Evolutionary conservation across 2,888 invertebrate genomes (phyloP), one percentile per base, ranked within the genome.

Genomic region (Idaea dimidiata): DNA sequence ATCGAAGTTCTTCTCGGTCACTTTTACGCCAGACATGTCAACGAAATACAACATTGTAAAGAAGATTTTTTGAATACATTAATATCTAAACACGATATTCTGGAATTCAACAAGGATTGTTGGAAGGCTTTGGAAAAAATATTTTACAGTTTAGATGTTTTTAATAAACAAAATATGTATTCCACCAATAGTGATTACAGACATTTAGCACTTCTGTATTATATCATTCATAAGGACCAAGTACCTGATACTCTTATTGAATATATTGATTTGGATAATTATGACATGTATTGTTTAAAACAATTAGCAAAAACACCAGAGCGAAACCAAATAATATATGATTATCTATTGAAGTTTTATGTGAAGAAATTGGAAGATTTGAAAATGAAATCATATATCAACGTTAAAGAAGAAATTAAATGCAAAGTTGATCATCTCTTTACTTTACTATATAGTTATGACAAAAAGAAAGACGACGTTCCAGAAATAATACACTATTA

Each of bases 51-150:
- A 53, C 59, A 63, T 16, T 54, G 59, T 1, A 87, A 81, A 72
- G 71, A 77, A 24, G 54, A 57, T 6, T 87, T 88, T 69, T 32
- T 88, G 17, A 67, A 77, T 4, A 64, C 67, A 54, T 61, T 87
- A 8, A 56, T 80, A 58, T 53, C 63, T 0, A 43, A 66, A 4
- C 76, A 83, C 61, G 80, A 82, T 65, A 69, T 83, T 43, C 83
- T 78, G 59, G 70, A 78, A 57, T 82, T 86, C 62, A 72, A 81
- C 53, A 74, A 79, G 33, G 68, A 72, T n/a, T 85, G 82, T 63
- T 88, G 87, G 87, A 63, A 62, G 17, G 73, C 74, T 5, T 78
- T 84, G 55, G 75, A 83, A 69, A 84, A 83, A 69, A 65, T 88
- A 59, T 72, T 87, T 33, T 66, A 79, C 61, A 86, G 80, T 63